These are phyloP conservation scores for Sabatieria punctata DNA, from an alignment of 2,888 invertebrate species.

Conservation along the genomic window DNA sequence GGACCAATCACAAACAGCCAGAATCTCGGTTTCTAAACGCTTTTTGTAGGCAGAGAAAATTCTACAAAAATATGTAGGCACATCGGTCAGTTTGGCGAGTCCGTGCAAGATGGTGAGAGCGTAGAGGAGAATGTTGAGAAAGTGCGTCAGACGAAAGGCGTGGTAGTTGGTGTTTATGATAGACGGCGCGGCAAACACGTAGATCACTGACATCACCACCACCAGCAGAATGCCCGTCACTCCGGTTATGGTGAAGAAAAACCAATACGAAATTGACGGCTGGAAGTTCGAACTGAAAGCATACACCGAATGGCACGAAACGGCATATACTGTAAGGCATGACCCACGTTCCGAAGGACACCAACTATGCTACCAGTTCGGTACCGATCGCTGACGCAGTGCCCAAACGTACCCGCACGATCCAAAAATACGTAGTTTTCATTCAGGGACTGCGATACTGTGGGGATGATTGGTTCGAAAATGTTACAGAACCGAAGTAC, in stretches of 20 bases:
- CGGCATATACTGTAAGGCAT: no score
- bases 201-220: constrained; percentile 77
- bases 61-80: constrained; percentile 29
- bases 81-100: constrained; percentile 70
- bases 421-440: no score
- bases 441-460: no score
- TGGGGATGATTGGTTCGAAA: no score
- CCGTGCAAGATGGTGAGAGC: constrained; percentile 72
- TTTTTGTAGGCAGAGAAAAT: constrained; percentile 3
- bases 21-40: constrained; percentile 49
- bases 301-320: no score
- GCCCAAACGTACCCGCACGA: no score
- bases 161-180: constrained; percentile 81
- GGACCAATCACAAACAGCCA: constrained; percentile 87
- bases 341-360: no score
- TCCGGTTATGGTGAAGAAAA: constrained; percentile 85
- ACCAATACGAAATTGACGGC: constrained; percentile 84
- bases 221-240: constrained; percentile 55
- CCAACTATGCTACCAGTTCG: no score
- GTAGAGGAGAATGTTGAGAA: constrained; percentile 67
- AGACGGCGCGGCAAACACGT: constrained; percentile 84
- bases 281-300: constrained; percentile 56
- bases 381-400: no score
- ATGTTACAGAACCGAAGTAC: no score
- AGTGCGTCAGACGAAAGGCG: constrained; percentile 85